phyloP scores from a whole-genome alignment of 2,888 invertebrate species.

The Drosophila macrospina region DNA sequence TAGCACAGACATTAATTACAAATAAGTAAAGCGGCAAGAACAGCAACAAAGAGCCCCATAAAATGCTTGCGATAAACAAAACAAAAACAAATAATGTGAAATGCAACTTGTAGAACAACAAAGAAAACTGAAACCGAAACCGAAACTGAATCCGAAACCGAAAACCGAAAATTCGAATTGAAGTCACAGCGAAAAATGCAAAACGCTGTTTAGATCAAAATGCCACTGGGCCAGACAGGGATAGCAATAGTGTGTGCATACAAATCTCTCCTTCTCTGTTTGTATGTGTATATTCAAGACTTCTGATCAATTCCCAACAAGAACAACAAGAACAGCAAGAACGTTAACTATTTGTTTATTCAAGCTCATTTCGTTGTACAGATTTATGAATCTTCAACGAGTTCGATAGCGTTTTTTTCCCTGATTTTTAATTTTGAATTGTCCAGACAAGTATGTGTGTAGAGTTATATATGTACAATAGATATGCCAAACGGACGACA shows the following conservation, averaged over 20 bases:
- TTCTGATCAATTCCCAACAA: slow-evolving; percentile 47
- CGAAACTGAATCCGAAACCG: slow-evolving; percentile 45
- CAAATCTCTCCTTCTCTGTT: not conserved
- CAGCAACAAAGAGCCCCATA: slow-evolving; percentile 51
- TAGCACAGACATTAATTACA: slow-evolving; percentile 53
- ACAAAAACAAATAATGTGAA: slow-evolving; percentile 54
- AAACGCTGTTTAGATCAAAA: slow-evolving; percentile 65
- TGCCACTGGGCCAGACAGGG: slow-evolving; percentile 44
- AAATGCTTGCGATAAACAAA: slow-evolving; percentile 61
- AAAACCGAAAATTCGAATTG: slow-evolving; percentile 48
- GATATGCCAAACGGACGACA: slow-evolving; percentile 33
- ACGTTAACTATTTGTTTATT: slow-evolving; percentile 49
- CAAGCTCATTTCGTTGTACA: slow-evolving; percentile 28
- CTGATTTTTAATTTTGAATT: slow-evolving; percentile 3
- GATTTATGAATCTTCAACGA: not conserved
- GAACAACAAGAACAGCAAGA: not conserved
- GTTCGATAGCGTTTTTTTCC: slow-evolving; percentile 11
- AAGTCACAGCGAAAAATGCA: slow-evolving; percentile 59
- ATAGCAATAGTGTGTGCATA: slow-evolving; percentile 13
- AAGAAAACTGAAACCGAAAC: slow-evolving; percentile 62
- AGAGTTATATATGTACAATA: slow-evolving; percentile 16
- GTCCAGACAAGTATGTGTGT: slow-evolving; percentile 7
- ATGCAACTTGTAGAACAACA: slow-evolving; percentile 71
- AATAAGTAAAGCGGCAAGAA: slow-evolving; percentile 50
- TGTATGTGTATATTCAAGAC: slow-evolving; percentile 44